Conservation (phyloP, 2,113 vertebrate genomes). For the Carassius auratus region DNA sequence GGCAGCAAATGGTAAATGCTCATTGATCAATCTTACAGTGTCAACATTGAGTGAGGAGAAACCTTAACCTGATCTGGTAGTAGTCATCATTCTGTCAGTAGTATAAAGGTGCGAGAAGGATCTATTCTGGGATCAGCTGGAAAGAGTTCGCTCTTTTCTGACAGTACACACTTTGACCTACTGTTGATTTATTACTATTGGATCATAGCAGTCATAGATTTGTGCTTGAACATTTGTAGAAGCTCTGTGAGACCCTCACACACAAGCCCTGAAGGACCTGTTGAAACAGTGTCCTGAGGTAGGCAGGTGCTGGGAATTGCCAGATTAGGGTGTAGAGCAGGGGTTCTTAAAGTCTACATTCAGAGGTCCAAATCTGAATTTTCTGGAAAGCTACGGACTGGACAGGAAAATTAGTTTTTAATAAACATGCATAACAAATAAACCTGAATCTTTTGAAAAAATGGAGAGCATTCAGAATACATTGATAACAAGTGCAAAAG, state of each 20-base stretch:
- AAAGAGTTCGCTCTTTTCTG: conserved; percentile 1
- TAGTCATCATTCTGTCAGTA: conserved; percentile 48
- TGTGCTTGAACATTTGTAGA: conserved; percentile 26
- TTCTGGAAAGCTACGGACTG: too few species aligned
- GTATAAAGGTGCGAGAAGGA: conserved; percentile 39
- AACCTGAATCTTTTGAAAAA: too few species aligned
- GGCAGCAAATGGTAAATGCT: too few species aligned
- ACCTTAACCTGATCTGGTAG: conserved; percentile 31
- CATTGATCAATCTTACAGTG: too few species aligned
- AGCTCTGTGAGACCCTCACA: not conserved
- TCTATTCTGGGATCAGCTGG: conserved; percentile 40
- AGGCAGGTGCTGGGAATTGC: conserved; percentile 56
- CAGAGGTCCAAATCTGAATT: too few species aligned
- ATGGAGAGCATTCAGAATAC: too few species aligned
- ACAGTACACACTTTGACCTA: not conserved
- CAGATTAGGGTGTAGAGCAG: conserved; percentile 23
- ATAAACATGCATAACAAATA: too few species aligned
- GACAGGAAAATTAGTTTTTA: too few species aligned
- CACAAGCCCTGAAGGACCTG: conserved; percentile 38
- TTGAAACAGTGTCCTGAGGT: conserved; percentile 52
- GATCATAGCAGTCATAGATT: conserved; percentile 9
- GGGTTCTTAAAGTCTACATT: too few species aligned
- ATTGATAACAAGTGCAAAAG: too few species aligned
- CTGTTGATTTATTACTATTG: conserved; percentile 20
- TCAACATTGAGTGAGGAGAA: conserved; percentile 46